Conservation (phyloP, 1,140 invertebrate genomes). For the Hermetia illucens region DNA sequence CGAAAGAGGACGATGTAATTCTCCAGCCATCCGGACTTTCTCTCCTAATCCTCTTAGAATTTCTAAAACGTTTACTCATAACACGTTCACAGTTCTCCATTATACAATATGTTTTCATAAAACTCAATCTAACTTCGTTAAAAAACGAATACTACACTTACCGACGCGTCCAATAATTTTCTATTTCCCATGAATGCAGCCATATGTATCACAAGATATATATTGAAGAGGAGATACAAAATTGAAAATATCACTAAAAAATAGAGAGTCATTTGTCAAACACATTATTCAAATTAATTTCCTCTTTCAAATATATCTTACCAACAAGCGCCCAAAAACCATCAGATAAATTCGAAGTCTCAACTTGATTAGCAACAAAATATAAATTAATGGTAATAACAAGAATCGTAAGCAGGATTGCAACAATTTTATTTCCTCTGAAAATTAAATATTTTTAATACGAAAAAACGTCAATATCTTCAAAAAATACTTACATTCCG, state of each 20-base stretch:
- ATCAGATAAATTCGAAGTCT: conserved; percentile 36
- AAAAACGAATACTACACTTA: conserved; percentile 14
- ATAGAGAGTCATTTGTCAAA: too few relatives aligned
- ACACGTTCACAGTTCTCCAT: not conserved
- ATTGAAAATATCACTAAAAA: conserved; percentile 37
- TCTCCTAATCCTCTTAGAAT: not conserved
- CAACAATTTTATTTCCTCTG: conserved; percentile 53
- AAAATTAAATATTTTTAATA: conserved; percentile 11
- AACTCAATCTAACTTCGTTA: not conserved
- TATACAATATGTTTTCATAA: not conserved
- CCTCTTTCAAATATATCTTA: conserved; percentile 8
- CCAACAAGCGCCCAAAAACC: conserved; percentile 36
- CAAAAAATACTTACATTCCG: conserved; percentile 44
- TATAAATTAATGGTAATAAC: conserved; percentile 74
- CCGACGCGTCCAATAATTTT: conserved; percentile 24
- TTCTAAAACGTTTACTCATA: not conserved
- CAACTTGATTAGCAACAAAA: conserved; percentile 54
- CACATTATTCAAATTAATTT: conserved; percentile 3
- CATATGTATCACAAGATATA: conserved; percentile 58
- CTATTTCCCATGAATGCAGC: conserved; percentile 47
- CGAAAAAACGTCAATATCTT: conserved; percentile 19
- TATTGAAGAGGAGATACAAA: conserved; percentile 54
- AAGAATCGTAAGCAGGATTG: conserved; percentile 47
- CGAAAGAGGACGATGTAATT: conserved; percentile 1
- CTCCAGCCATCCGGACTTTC: not conserved